Conservation (phyloP, 2,888 invertebrate genomes). For the Sisyra nigra region DNA sequence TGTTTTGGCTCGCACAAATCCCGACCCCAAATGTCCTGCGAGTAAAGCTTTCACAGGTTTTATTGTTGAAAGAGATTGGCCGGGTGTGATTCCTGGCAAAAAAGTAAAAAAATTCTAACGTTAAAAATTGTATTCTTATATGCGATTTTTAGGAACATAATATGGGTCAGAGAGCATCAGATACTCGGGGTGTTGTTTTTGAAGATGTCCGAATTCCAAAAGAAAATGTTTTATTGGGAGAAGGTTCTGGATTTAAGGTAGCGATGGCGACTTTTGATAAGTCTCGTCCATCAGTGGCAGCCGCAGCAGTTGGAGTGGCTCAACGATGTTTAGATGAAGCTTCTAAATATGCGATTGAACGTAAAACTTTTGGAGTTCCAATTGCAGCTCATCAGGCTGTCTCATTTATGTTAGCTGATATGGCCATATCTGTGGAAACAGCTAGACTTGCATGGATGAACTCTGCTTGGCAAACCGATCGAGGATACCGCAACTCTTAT, state of each 20-base stretch:
- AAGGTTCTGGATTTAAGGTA: slow-evolving; percentile 92
- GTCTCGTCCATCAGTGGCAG: slow-evolving; percentile 84
- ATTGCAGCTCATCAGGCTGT: slow-evolving; percentile 78
- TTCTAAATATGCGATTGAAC: slow-evolving; percentile 75
- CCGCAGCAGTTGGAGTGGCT: slow-evolving; percentile 81
- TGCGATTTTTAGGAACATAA: slow-evolving; percentile 55
- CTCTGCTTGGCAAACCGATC: slow-evolving; percentile 83
- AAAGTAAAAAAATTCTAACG: slow-evolving; percentile 42
- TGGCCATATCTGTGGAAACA: slow-evolving; percentile 81
- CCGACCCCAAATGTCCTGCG: slow-evolving; percentile 82
- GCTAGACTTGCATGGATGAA: slow-evolving; percentile 73
- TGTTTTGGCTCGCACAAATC: slow-evolving; percentile 80
- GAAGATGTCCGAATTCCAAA: slow-evolving; percentile 93
- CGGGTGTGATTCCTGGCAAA: slow-evolving; percentile 76
- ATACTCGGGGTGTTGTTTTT: slow-evolving; percentile 89
- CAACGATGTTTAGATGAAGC: slow-evolving; percentile 87
- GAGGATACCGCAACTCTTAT: slow-evolving; percentile 63
- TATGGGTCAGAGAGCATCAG: slow-evolving; percentile 94
- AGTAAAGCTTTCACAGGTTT: slow-evolving; percentile 94
- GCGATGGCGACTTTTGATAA: slow-evolving; percentile 95
- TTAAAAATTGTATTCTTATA: no score
- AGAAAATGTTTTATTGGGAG: slow-evolving; percentile 78
- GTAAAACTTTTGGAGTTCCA: slow-evolving; percentile 83
- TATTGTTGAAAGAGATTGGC: slow-evolving; percentile 80
- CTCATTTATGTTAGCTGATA: slow-evolving; percentile 89